phyloP scores from a whole-genome alignment of 2,113 vertebrate genomes.

The Thermophis baileyi region DNA sequence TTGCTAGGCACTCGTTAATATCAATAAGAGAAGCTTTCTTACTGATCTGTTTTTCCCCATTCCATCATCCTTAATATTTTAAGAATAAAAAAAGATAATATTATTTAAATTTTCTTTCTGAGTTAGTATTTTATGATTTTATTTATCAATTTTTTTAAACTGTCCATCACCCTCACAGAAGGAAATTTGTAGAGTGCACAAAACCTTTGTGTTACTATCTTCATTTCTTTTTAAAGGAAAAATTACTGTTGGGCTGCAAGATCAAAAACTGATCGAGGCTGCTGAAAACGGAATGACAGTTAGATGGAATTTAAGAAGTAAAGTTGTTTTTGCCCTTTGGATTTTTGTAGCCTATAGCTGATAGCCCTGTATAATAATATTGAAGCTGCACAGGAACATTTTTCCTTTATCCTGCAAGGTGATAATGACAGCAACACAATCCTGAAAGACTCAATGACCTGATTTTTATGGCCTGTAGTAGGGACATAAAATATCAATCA shows the following conservation, averaged over 20 bases:
- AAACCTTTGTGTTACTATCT: neutral
- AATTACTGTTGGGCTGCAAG: neutral
- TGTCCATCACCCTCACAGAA: no score
- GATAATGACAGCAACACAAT: neutral
- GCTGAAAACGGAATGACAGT: neutral
- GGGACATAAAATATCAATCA: neutral
- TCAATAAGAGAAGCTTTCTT: neutral
- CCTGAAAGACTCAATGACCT: neutral
- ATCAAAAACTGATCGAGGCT: neutral
- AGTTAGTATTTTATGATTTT: neutral
- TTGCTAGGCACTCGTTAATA: neutral
- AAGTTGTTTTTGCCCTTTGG: neutral
- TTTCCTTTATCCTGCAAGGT: neutral
- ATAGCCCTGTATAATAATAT: neutral
- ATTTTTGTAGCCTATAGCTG: neutral
- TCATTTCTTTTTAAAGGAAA: neutral
- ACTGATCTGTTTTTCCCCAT: neutral
- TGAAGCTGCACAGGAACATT: neutral
- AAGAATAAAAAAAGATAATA: neutral
- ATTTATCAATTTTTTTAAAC: neutral
- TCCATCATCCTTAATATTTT: neutral
- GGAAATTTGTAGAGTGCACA: neutral
- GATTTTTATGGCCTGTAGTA: neutral
- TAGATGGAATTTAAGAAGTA: neutral
- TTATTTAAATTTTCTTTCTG: neutral